These are phyloP conservation scores for Pteropus alecto DNA, from an alignment of 2,113 vertebrate genomes.

Conservation along the genomic window DNA sequence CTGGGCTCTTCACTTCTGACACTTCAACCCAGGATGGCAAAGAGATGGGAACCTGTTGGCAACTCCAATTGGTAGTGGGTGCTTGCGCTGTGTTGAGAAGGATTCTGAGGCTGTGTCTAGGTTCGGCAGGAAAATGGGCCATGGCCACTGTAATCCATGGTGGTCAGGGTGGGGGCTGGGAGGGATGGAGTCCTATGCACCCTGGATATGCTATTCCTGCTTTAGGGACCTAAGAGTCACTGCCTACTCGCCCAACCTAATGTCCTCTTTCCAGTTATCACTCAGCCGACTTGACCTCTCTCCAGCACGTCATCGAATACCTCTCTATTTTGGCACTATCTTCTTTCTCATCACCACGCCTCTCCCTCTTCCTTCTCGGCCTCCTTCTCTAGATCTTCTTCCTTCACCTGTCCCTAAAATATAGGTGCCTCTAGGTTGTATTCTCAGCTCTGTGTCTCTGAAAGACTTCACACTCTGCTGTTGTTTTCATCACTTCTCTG, in stretches of 20 bases:
- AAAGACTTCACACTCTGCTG: background rate
- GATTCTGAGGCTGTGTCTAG: constrained; percentile 28
- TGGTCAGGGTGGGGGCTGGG: background rate
- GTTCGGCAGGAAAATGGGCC: background rate
- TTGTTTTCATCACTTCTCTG: constrained; percentile 7
- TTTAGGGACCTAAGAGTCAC: constrained; percentile 22
- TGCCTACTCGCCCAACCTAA: background rate
- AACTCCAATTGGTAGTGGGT: background rate
- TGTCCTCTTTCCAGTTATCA: constrained; percentile 4
- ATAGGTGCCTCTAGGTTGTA: background rate
- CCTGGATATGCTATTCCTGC: background rate
- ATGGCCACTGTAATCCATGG: background rate
- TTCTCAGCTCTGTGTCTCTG: background rate
- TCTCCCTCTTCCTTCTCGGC: background rate
- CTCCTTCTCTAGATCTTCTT: background rate
- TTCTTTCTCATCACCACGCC: background rate
- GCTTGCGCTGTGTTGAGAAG: constrained; percentile 23
- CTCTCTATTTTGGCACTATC: background rate
- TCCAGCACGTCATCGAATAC: background rate
- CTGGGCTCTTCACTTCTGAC: constrained; percentile 1
- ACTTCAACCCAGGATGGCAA: background rate
- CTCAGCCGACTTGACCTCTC: background rate
- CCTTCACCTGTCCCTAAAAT: background rate
- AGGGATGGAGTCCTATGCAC: background rate
- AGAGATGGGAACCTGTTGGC: constrained; percentile 1